Percentiles rank a stretch among this genome's conserved stretches.
Evolutionary conservation across 2,888 invertebrate species (phyloP).

Genomic region (Tillus elongatus): DNA sequence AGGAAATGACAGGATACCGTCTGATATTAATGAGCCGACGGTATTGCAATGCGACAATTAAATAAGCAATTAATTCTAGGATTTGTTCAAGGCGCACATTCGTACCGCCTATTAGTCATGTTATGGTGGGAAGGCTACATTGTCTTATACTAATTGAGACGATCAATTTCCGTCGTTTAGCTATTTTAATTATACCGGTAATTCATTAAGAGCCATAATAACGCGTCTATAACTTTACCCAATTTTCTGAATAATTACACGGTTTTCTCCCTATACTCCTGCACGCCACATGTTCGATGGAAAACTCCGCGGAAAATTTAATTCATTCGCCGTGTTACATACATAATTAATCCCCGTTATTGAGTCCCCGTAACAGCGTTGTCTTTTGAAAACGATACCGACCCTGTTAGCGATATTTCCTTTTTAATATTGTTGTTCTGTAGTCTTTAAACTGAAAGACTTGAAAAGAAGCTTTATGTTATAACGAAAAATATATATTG

Average conservation of each 20-base stretch:
- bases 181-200: conserved; percentile 32
- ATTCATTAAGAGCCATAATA: conserved; percentile 29
- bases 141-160: conserved; percentile 37
- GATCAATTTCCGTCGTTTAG: conserved; percentile 37
- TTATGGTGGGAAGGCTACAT: conserved; percentile 29
- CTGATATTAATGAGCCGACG: no score
- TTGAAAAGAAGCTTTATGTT: no score
- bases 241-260: conserved; percentile 18
- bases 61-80: conserved; percentile 35
- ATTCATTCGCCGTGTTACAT: background rate
- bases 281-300: conserved; percentile 4
- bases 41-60: conserved; percentile 25
- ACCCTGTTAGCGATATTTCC: no score
- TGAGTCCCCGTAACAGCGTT: no score
- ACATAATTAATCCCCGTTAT: background rate
- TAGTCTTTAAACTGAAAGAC: no score
- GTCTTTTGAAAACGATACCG: no score
- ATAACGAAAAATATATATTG: no score
- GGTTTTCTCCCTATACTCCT: conserved; percentile 14
- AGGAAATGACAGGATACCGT: no score
- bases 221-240: conserved; percentile 26
- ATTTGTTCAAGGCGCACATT: conserved; percentile 31
- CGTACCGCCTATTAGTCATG: conserved; percentile 33
- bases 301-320: background rate
- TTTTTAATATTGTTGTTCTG: no score